Percentiles rank a stretch among this genome's conserved stretches.
phyloP scores from a whole-genome alignment of 2,113 vertebrate species.

The Xiphophorus maculatus region DNA sequence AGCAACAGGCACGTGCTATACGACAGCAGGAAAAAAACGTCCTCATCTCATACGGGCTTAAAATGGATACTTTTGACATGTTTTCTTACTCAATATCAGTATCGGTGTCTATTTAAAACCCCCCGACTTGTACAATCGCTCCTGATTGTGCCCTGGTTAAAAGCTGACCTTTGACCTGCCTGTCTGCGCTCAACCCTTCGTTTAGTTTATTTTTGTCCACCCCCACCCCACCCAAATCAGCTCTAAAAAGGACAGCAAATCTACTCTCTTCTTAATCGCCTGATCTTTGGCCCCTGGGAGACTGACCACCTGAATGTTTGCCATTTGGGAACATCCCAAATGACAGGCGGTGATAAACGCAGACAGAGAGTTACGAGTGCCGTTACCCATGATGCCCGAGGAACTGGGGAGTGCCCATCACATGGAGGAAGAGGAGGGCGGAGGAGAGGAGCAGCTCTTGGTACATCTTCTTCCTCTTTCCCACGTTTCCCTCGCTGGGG shows the following conservation, averaged over 20 bases:
- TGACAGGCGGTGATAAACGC: conserved; percentile 56
- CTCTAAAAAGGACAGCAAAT: conserved; percentile 18
- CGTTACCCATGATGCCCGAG: conserved; percentile 77
- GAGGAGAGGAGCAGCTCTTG: conserved; percentile 71
- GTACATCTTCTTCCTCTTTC: conserved; percentile 76
- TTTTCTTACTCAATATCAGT: background rate
- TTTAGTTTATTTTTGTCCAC: conserved; percentile 48
- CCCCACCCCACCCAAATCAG: conserved; percentile 13
- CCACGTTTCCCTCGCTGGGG: conserved; percentile 60
- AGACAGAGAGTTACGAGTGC: conserved; percentile 37
- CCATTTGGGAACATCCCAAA: background rate
- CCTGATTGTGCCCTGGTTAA: conserved; percentile 34
- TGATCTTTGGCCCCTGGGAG: conserved; percentile 15
- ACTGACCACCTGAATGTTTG: conserved; percentile 10
- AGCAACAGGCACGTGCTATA: too few species aligned
- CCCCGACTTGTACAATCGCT: conserved; percentile 9
- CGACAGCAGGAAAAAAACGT: too few species aligned
- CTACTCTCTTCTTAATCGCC: background rate
- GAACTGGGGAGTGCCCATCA: conserved; percentile 69
- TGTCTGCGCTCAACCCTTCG: conserved; percentile 40
- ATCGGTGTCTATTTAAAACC: background rate
- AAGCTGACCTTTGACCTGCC: conserved; percentile 47
- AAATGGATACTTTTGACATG: too few species aligned
- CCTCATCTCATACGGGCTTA: too few species aligned
- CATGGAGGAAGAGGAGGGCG: conserved; percentile 77